Evolutionary conservation across 2,113 vertebrate genomes (phyloP).

Genomic region (Sander vitreus): DNA sequence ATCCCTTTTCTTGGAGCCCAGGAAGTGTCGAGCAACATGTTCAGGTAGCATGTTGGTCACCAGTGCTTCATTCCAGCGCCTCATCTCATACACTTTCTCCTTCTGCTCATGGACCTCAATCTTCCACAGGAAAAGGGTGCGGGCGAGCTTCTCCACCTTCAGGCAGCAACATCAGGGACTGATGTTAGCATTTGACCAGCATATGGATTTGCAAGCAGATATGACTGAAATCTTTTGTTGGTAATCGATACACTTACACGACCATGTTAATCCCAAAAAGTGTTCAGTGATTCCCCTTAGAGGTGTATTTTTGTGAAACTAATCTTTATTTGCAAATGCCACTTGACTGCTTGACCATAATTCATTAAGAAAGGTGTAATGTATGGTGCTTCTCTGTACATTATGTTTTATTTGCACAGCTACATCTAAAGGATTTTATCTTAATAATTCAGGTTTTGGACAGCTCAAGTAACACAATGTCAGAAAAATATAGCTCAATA

Average conservation of each 20-base stretch:
- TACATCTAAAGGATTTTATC: not conserved
- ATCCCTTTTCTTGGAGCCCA: conserved; percentile 95
- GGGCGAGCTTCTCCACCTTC: conserved; percentile 94
- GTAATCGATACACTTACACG: not conserved
- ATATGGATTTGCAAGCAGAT: not conserved
- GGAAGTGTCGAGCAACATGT: conserved; percentile 94
- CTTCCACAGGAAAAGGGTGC: conserved; percentile 96
- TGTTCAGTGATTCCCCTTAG: no score
- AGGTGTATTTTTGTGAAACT: not conserved
- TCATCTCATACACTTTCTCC: conserved; percentile 96
- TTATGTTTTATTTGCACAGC: not conserved
- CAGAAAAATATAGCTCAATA: not conserved
- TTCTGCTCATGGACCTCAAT: conserved; percentile 97
- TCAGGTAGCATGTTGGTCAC: conserved; percentile 98
- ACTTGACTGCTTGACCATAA: no score
- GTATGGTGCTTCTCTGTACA: not conserved
- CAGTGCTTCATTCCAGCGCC: conserved; percentile 95
- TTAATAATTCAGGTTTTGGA: no score
- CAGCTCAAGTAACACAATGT: not conserved
- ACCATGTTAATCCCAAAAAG: not conserved
- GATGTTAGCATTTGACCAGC: conserved; percentile 3
- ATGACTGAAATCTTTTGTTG: not conserved
- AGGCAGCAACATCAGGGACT: not conserved
- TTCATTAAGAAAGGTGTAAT: not conserved
- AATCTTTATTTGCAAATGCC: not conserved